Evolutionary conservation across 2,888 invertebrate genomes (phyloP).

Genomic region (Erebia aethiops): DNA sequence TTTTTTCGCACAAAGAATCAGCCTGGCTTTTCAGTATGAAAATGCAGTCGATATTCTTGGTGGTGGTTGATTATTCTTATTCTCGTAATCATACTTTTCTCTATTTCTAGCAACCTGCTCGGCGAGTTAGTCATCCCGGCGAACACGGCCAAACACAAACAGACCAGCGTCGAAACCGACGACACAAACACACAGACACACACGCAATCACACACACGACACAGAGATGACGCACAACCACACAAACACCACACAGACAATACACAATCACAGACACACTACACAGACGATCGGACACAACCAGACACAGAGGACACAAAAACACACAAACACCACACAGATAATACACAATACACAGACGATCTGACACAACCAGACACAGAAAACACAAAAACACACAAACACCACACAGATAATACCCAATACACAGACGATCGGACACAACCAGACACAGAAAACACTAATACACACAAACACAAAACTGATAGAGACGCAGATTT

Average conservation of each 20-base stretch:
- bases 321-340: not conserved
- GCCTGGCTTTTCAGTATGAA: no score
- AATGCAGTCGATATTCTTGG: no score
- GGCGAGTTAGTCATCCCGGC: conserved; percentile 46
- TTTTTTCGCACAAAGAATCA: no score
- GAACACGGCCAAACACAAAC: conserved; percentile 22
- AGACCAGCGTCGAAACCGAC: not conserved
- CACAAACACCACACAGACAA: not conserved
- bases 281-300: no score
- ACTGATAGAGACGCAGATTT: not conserved
- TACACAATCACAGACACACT: no score
- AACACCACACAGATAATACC: not conserved
- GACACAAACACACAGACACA: not conserved
- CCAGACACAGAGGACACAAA: not conserved
- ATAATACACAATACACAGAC: not conserved
- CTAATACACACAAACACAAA: not conserved
- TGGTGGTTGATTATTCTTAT: no score
- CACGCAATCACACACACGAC: not conserved
- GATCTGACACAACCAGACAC: not conserved
- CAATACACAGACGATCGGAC: not conserved
- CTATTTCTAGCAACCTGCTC: conserved; percentile 37
- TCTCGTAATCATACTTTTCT: no score
- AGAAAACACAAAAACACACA: not conserved
- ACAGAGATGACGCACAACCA: not conserved
- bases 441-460: not conserved